phyloP scores from a whole-genome alignment of 2,797 vertebrate species.

The Diplodus sargus region DNA sequence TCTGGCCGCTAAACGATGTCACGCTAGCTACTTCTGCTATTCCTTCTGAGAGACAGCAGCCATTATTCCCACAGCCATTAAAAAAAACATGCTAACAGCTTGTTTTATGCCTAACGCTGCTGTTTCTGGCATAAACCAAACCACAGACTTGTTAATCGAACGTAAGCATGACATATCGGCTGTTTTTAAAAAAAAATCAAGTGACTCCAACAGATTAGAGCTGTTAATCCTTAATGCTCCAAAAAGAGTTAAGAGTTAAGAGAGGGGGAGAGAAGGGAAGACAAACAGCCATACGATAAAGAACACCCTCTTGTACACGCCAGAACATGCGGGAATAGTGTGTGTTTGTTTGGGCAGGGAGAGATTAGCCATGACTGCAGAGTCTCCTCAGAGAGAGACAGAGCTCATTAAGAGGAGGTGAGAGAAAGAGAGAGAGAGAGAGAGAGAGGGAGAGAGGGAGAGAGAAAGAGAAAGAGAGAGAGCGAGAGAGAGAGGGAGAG shows the following conservation, averaged over 20 bases:
- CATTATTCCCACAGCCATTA: not conserved
- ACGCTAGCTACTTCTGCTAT: not conserved
- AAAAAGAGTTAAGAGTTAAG: constrained; percentile 16
- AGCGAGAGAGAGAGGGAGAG: constrained; percentile 36
- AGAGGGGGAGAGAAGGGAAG: constrained; percentile 1
- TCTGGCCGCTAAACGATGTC: not conserved
- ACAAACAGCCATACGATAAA: constrained; percentile 13
- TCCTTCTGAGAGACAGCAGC: constrained; percentile 4
- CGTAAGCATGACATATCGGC: not conserved
- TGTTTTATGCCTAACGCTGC: not conserved
- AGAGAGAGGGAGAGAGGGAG: not conserved
- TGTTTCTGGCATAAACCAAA: not conserved
- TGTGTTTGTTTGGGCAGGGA: constrained; percentile 57
- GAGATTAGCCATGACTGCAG: constrained; percentile 59
- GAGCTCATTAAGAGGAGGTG: constrained; percentile 51
- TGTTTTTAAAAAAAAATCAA: not conserved
- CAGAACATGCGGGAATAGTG: constrained; percentile 27
- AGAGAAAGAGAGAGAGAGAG: constrained; percentile 34
- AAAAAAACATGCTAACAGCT: not conserved
- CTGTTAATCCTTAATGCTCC: constrained; percentile 20
- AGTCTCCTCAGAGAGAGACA: constrained; percentile 53
- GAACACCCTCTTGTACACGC: constrained; percentile 12
- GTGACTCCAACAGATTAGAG: constrained; percentile 10
- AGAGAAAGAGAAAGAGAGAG: too few relatives aligned
- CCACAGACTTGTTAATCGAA: not conserved